Base-by-base conservation (phyloP, 2,113 vertebrate genomes). In the Morone chrysops region DNA sequence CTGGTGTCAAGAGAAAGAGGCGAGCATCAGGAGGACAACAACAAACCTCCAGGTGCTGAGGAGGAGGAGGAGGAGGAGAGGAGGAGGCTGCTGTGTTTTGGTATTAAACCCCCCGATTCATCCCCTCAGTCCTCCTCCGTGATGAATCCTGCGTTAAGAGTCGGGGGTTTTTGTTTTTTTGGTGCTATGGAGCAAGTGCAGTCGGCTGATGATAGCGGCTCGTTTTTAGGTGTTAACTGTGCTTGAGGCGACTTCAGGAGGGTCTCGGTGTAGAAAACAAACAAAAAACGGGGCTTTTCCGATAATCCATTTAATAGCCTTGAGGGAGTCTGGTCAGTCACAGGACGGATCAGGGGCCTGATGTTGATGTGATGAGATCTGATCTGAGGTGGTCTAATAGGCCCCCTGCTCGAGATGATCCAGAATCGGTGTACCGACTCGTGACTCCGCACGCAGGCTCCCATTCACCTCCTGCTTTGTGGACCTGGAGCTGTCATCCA, bases 401-500 rank as follows among this genome's bases (percentile, higher is more conserved):
- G 84, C 73, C 31, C 31, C 31, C 84, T 61, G 48, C 59, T 67
- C 40, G 53, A 60, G 56, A 76, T 72, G 50, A 86, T 84, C 80
- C 83, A 75, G 13, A 22, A 45, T 20, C 84, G 10, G 69, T 50
- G 75, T 59, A 62, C 74, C 54, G 65, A 60, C 74, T 75, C 84
- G 79, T 80, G 70, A 81, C 70, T 83, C 71, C 51, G 66, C 82
- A n/a, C 50, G 72, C 74, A 48, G 67, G 10, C 75, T 84, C 89
- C 88, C 92, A 93, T 93, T 94, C 90, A 93, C 77, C 43, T 45
- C 40, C 80, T 8, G 59, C 66, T n/a, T 31, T 71, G 59, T 60
- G 83, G 84, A 81, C 71, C 84, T 2, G 83, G 66, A 78, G 83
- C 80, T 79, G 84, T 74, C 76, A 91, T 83, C 89, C 93, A 93